Conservation (phyloP, 2,797 vertebrate genomes). For the Epinephelus awoara region DNA sequence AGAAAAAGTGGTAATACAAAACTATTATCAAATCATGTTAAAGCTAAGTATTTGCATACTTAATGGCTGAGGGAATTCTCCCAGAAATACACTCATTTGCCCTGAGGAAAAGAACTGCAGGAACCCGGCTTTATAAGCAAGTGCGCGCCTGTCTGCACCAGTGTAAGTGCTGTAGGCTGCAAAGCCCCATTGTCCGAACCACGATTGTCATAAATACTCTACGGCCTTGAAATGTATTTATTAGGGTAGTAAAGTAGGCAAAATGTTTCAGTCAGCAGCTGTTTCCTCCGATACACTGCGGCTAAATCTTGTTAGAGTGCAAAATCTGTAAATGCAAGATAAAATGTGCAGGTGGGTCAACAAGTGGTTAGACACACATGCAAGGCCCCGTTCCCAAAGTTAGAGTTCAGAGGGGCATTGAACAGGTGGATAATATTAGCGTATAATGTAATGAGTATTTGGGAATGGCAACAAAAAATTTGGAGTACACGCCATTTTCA, state of each 20-base stretch:
- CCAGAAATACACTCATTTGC: neutral
- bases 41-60: constrained; percentile 9
- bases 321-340: constrained; percentile 1
- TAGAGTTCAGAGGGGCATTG: neutral
- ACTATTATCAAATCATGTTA: neutral
- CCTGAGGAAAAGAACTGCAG: constrained; percentile 1
- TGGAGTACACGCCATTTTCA: constrained; percentile 10
- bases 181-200: constrained; percentile 37
- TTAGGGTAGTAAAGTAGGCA: constrained; percentile 19
- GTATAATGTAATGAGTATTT: neutral
- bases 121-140: neutral
- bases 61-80: neutral
- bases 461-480: constrained; percentile 1
- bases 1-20: neutral
- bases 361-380: neutral
- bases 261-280: constrained; percentile 11
- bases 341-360: neutral
- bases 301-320: neutral
- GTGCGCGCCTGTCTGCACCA: neutral
- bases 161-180: constrained; percentile 5
- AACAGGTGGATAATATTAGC: constrained; percentile 5
- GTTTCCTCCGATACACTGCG: constrained; percentile 2
- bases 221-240: constrained; percentile 23
- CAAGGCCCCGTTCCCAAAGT: neutral
- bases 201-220: constrained; percentile 4